phyloP scores from a whole-genome alignment of 2,888 invertebrate genomes.

The Charanyca ferruginea region DNA sequence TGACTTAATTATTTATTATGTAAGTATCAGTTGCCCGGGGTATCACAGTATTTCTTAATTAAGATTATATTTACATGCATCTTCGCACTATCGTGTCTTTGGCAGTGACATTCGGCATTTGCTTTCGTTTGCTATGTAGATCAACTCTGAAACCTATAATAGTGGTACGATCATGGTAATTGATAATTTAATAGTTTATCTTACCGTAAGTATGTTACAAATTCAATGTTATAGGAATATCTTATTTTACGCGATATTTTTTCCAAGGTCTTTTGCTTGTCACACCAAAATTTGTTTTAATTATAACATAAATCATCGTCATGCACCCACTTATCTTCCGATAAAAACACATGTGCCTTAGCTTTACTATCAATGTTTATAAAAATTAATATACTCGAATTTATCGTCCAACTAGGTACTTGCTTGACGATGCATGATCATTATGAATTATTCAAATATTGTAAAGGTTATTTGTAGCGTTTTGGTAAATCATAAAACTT shows the following conservation, averaged over 20 bases:
- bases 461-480: constrained; percentile 22
- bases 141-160: too few relatives aligned
- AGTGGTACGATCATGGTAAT: not conserved
- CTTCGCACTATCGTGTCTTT: constrained; percentile 14
- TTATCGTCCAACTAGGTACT: constrained; percentile 18
- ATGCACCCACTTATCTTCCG: not conserved
- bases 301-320: not conserved
- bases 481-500: constrained; percentile 38
- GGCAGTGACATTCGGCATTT: constrained; percentile 39
- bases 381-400: not conserved
- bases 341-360: not conserved
- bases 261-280: constrained; percentile 1
- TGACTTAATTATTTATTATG: constrained; percentile 33
- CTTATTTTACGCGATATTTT: constrained; percentile 9
- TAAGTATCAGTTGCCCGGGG: constrained; percentile 16
- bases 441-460: not conserved
- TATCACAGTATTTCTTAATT: constrained; percentile 30
- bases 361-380: not conserved
- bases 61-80: constrained; percentile 11
- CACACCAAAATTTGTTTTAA: not conserved
- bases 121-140: constrained; percentile 9
- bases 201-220: not conserved
- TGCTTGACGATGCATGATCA: not conserved
- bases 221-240: not conserved
- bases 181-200: not conserved